Evolutionary conservation across 2,888 invertebrate species (phyloP).

Genomic region (Junonia oenone): DNA sequence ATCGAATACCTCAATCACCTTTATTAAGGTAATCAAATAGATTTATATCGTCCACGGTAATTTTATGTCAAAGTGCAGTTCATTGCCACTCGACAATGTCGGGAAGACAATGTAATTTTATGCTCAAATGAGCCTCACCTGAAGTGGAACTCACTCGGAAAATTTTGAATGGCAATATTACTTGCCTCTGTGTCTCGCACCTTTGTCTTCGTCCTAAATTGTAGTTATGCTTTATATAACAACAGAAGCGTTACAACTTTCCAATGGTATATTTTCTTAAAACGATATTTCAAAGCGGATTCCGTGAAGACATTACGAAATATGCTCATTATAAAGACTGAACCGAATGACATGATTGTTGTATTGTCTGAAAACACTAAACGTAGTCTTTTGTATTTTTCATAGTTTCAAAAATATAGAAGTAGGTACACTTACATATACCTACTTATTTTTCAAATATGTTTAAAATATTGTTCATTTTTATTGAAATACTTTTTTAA

Average conservation of each 20-base stretch:
- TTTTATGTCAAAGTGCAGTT: slow-evolving; percentile 80
- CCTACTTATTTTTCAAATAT: too few species aligned
- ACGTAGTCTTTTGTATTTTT: neutral
- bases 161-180: slow-evolving; percentile 73
- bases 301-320: slow-evolving; percentile 19
- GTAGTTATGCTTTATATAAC: slow-evolving; percentile 73
- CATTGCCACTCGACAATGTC: slow-evolving; percentile 76
- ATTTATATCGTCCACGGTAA: slow-evolving; percentile 72
- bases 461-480: too few species aligned
- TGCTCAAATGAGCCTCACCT: slow-evolving; percentile 72
- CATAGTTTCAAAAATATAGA: neutral
- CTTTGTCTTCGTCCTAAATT: slow-evolving; percentile 67
- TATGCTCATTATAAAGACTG: slow-evolving; percentile 7
- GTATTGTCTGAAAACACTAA: neutral
- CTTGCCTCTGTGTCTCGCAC: slow-evolving; percentile 53
- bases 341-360: slow-evolving; percentile 5
- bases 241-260: slow-evolving; percentile 69
- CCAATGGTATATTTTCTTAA: slow-evolving; percentile 39
- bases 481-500: neutral
- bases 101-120: slow-evolving; percentile 77
- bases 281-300: slow-evolving; percentile 19
- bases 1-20: slow-evolving; percentile 68
- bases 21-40: slow-evolving; percentile 76
- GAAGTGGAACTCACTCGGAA: slow-evolving; percentile 72
- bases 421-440: too few species aligned